A percentile compares a stretch with the other conserved stretches of the same genome.
These are phyloP conservation scores for Gerris lacustris DNA, from an alignment of 2,888 invertebrate genomes.

Conservation along the genomic window DNA sequence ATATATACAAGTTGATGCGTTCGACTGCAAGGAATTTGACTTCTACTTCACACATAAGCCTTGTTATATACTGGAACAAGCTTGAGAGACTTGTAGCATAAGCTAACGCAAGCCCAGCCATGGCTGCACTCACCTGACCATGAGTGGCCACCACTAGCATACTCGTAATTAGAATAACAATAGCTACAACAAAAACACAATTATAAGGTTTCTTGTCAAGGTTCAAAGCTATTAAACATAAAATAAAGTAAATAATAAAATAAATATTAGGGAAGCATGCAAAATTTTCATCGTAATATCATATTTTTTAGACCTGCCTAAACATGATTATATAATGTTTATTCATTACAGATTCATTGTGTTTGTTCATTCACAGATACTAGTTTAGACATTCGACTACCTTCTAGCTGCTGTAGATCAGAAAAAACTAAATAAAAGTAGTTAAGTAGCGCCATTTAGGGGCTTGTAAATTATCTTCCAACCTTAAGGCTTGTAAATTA, in stretches of 20 bases:
- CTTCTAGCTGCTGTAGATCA: too few relatives aligned
- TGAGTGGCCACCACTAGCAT: constrained; percentile 41
- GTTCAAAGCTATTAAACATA: constrained; percentile 15
- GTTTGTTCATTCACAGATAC: too few relatives aligned
- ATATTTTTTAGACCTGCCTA: too few relatives aligned
- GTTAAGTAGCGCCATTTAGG: too few relatives aligned
- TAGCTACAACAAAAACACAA: constrained; percentile 30
- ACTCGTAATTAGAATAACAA: constrained; percentile 40
- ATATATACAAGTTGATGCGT: constrained; percentile 36
- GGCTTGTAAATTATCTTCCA: too few relatives aligned
- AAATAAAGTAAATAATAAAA: constrained; percentile 8
- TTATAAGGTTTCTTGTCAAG: background rate
- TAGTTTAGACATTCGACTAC: too few relatives aligned
- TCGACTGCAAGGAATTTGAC: constrained; percentile 42
- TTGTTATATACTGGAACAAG: constrained; percentile 44
- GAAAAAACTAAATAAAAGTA: too few relatives aligned
- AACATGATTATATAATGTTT: too few relatives aligned
- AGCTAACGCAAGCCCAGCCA: constrained; percentile 49
- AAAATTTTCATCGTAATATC: too few relatives aligned
- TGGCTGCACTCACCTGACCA: constrained; percentile 40
- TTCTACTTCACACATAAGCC: constrained; percentile 41
- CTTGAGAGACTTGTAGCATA: constrained; percentile 47
- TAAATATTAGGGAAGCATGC: too few relatives aligned
- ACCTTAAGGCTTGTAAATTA: too few relatives aligned
- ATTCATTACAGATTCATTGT: too few relatives aligned